Evolutionary conservation across 2,888 invertebrate genomes (phyloP).

Genomic region (Ornithoptera alexandrae): DNA sequence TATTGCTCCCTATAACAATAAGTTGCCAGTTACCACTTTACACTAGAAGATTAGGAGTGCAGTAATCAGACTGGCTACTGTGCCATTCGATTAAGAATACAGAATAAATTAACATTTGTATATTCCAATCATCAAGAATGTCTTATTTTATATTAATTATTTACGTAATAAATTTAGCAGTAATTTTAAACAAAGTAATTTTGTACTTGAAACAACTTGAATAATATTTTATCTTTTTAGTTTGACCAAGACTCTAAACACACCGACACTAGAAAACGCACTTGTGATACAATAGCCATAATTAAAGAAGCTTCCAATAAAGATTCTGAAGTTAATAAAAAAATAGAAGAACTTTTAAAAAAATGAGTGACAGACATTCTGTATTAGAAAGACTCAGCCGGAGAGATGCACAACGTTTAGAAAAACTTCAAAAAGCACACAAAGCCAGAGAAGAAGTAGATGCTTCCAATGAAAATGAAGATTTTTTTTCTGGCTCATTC

Average conservation of each 20-base stretch:
- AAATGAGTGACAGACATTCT: slow-evolving; percentile 70
- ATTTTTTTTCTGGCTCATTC: slow-evolving; percentile 85
- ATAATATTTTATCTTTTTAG: slow-evolving; percentile 48
- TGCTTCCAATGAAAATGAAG: slow-evolving; percentile 83
- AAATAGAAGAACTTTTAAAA: slow-evolving; percentile 70
- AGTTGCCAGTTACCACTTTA: background rate
- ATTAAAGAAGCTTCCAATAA: slow-evolving; percentile 73
- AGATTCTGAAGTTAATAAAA: slow-evolving; percentile 66
- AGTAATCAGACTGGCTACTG: background rate
- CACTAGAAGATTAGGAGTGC: background rate
- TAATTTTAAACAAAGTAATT: too few species aligned
- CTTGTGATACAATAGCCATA: slow-evolving; percentile 54
- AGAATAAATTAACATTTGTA: too few species aligned
- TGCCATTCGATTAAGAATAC: background rate
- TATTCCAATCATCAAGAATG: too few species aligned
- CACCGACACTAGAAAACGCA: slow-evolving; percentile 58
- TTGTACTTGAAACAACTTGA: background rate
- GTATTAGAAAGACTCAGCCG: slow-evolving; percentile 72
- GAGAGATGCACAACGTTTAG: slow-evolving; percentile 83
- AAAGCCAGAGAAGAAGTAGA: slow-evolving; percentile 82
- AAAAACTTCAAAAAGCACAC: slow-evolving; percentile 82
- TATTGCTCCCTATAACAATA: background rate
- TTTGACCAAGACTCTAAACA: slow-evolving; percentile 56
- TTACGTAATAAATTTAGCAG: too few species aligned
- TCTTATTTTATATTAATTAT: too few species aligned